Base-by-base conservation (phyloP, 2,797 vertebrate species). In the Valencia hispanica region DNA sequence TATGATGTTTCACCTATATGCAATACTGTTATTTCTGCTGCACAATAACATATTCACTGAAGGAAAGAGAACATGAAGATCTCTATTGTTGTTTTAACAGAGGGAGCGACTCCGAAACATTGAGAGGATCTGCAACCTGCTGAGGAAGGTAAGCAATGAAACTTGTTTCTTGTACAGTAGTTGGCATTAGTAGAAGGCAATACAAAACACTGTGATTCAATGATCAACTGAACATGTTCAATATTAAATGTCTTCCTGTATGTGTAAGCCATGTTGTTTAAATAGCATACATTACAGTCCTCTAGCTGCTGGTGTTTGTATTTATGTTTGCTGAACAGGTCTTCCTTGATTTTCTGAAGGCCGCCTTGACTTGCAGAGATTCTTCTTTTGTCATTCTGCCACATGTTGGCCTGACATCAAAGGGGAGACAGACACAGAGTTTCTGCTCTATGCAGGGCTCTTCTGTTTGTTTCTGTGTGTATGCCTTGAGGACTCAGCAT, bases 91-190 rank as follows among this genome's bases (percentile, higher is more conserved):
- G 0, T 70, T 66, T 34, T 75, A 87, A 70, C 55, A 99, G 98
- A 96, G 98, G 80, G 98, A 99, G 86, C 94, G 98, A 30, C 96
- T 99, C 90, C 94, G 98, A 81, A 99, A 99, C 88, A 99, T 99
- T 11, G 98, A 99, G 85, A 95, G 98, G 85, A 99, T 99, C 93
- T 99, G 98, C 93, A 98, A 97, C 91, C 96, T 99, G 74, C 95
- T 99, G 87, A 92, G 98, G 91, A 99, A 98, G 96, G 98, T 99
- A 93, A 96, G 90, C 68, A 53, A 22, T 48, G 20, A 14, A n/a
- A 10, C 6, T 25, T 57, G 12, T 55, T n/a, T 53, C 45, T 22
- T 8, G 20, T 68, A 11, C 41, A 43, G 41, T 43, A 43, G 17
- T 0, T 0, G 30, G 18, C 30, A 39, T 74, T 12, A 1, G 22